Evolutionary conservation across 2,797 vertebrate genomes (phyloP), one percentile per base, ranked within the genome.

Genomic region (Typhlichthys eigenmanni): DNA sequence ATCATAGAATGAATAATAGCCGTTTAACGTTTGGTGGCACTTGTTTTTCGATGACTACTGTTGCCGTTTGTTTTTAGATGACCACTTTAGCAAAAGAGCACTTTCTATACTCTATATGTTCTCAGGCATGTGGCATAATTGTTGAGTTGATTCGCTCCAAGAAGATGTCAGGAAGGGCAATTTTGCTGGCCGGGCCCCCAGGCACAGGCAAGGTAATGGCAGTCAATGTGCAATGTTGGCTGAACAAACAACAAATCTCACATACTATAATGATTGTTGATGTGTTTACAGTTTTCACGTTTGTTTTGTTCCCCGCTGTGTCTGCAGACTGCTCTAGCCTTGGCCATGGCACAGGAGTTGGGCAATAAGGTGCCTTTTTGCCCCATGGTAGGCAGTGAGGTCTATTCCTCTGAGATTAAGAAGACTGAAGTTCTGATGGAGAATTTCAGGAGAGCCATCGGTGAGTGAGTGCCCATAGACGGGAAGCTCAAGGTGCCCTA

Each of bases 361-460:
- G 98, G 98, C 32, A 99, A 95, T 83, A 99, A 99, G 82, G 97
- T 99, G 60, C 98, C 97, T 1, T 99, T 99, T 87, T 99, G 98
- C 78, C 97, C 97, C 0, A 99, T 99, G 97, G 96, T 99, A 64
- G 98, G 98, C 64, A 99, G 98, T 60, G 98, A 99, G 72, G 98
- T 99, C 11, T 99, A 98, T 88, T 99, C 98, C 0, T 92, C 95
- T 0, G 98, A 99, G 89, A 99, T 99, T 67, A 99, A 99, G 91
- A 99, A 99, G 86, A 99, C 98, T 0, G 98, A 99, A 90, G 98
- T 99, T 55, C 89, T 99, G 29, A 98, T 98, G 97, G 97, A 99
- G 90, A 99, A 99, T 88, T 99, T 99, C 87, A 92, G 98, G 72
- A 93, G 98, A 72, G 97, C 98, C 7, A 99, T 99, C 13, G 98